Base-by-base conservation (phyloP, 2,797 vertebrate species). In the Muraenolepis orangiensis region DNA sequence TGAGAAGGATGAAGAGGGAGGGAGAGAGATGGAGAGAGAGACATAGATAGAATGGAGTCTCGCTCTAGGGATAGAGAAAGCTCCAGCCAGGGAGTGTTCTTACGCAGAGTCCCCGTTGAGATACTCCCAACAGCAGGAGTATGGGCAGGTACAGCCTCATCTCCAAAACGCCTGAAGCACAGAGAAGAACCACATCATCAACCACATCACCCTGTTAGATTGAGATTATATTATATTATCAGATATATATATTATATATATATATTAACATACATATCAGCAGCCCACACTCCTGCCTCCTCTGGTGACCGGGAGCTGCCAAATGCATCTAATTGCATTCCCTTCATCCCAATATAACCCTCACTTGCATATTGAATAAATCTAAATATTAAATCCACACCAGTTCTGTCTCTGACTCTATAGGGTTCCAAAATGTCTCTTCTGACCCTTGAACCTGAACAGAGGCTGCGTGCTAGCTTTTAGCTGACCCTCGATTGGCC, bases 91-190 rank as follows among this genome's bases (percentile, higher is more conserved):
- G 64, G 38, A 30, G 64, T 73, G 14, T 2, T 74, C 90, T 93
- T 90, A 94, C 92, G 64, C 81, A 74, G 75, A 85, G 74, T 80
- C 86, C 89, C 73, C n/a, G 76, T 71, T 66, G 66, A 78, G 84
- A 89, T 75, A 87, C 73, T 78, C 77, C 91, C n/a, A 91, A 74
- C 74, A 85, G 74, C 71, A 89, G 72, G 73, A 91, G 76, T 70
- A 91, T 87, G 66, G 79, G 79, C 80, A 87, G 78, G 80, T 46
- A 72, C 70, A 87, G 81, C 86, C 90, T 90, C 93, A 93, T 93
- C 66, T 90, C 86, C 78, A 74, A 74, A 81, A 66, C 84, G 76
- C 83, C 92, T 93, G 85, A 26, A 90, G 86, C 34, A 87, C 78
- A 91, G 23, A 74, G 28, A 4, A 75, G 23, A 74, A 36, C 4